Base-by-base conservation (phyloP, 35 echinoderm and acorn worm species). In the Apostichopus californicus region DNA sequence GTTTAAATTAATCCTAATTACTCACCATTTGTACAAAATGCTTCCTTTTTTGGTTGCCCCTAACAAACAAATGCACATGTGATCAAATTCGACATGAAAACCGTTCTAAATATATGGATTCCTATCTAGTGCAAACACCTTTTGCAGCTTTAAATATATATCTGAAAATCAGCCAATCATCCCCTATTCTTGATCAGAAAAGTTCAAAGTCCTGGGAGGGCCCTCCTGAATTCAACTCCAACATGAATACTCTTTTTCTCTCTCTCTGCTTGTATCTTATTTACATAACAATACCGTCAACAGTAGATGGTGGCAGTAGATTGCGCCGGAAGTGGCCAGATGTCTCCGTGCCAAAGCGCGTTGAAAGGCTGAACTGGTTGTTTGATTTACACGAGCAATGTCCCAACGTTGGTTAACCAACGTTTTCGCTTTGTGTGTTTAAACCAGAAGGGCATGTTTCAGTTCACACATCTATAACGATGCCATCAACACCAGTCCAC, bases 171-270 rank as follows among this genome's bases (percentile, higher is more conserved):
- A 68, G 11, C 64, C 64, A 68, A 68, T 68, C 64, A 68, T 11
- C 64, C 64, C 64, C 64, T 68, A 14, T 68, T 68, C 64, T 68
- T 46, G 64, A 68, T 68, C 64, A 68, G 18, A 68, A 11, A 68
- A 68, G 64, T 68, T 68, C 64, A 68, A 68, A 68, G 64, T 68
- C 64, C 64, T 68, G 64, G 64, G 64, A 68, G 64, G 64, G 64
- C 11, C 18, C 64, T 3, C 64, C 11, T 18, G 64, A 11, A 11
- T 14, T 17, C 64, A 5, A 68, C 8, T 15, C 18, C 64, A 18
- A 68, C 64, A 68, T 11, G 64, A 68, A 68, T 68, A 68, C 64
- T 68, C 64, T 68, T 18, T 18, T 14, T 11, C 8, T 46, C 64
- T 14, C 64, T 68, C 64, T 14, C 64, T 68, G 64, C 18, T 68